Conservation (phyloP, 2,797 vertebrate species). For the Buphagus erythrorhynchus region DNA sequence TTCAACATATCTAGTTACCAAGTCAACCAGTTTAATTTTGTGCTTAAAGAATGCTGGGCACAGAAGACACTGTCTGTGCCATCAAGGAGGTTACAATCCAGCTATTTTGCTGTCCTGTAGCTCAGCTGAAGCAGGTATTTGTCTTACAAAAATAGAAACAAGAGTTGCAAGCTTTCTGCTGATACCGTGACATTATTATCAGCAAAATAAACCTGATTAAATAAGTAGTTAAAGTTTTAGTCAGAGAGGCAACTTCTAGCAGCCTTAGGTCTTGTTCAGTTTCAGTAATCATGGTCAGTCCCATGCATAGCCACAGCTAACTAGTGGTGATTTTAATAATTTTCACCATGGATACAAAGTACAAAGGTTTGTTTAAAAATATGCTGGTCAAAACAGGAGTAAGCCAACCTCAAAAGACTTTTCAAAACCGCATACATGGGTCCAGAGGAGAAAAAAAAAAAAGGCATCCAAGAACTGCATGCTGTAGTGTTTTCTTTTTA, state of each 20-base stretch:
- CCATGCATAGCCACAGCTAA: background rate
- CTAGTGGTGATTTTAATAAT: background rate
- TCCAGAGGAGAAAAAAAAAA: background rate
- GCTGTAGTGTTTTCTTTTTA: background rate
- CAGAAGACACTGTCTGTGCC: background rate
- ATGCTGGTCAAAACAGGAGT: background rate
- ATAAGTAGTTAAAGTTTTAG: background rate
- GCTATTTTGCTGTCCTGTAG: background rate
- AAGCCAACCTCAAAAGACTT: background rate
- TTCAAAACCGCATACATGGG: background rate
- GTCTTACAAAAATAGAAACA: background rate
- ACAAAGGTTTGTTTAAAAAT: constrained; percentile 10
- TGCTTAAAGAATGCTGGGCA: background rate
- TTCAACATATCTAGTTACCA: background rate
- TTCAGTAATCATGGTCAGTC: background rate
- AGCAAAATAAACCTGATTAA: background rate
- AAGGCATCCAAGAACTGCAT: background rate
- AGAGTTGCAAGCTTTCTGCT: background rate
- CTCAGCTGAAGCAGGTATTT: background rate
- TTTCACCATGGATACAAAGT: background rate
- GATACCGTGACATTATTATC: background rate
- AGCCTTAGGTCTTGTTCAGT: background rate
- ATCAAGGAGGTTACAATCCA: background rate
- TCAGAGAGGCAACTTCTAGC: background rate
- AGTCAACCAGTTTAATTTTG: background rate